These are phyloP conservation scores for Loriculus beryllinus DNA, from an alignment of 2,797 vertebrate genomes.

Conservation along the genomic window DNA sequence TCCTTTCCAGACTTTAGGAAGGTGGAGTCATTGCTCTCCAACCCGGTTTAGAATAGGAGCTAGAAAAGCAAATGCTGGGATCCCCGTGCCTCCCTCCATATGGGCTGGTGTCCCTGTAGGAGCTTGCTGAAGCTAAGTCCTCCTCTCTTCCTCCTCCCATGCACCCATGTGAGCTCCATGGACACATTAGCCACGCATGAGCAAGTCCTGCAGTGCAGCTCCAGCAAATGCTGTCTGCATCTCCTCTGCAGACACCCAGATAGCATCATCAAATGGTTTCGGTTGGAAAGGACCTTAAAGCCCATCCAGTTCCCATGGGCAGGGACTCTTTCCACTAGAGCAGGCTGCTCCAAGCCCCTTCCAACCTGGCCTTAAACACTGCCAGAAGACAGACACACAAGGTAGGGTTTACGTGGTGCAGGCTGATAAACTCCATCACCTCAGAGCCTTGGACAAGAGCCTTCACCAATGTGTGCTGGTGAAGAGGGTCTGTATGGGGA, in stretches of 20 bases:
- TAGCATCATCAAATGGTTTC: not conserved
- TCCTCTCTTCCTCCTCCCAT: not conserved
- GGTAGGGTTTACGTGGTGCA: not conserved
- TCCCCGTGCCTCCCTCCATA: rapidly evolving
- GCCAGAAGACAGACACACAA: not conserved
- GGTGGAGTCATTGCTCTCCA: not conserved
- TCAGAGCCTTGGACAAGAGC: not conserved
- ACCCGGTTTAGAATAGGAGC: not conserved
- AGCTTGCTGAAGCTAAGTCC: not conserved
- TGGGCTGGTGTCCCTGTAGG: not conserved
- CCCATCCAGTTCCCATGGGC: not conserved
- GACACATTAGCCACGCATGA: rapidly evolving
- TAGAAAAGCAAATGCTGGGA: not conserved
- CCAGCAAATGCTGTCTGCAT: not conserved
- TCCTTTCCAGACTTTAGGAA: not conserved
- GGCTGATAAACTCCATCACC: not conserved
- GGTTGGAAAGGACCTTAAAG: not conserved
- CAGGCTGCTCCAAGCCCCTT: not conserved
- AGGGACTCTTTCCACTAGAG: not conserved
- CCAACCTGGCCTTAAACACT: not conserved
- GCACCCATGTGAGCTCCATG: not conserved
- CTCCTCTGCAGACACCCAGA: not conserved
- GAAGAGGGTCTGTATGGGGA: not conserved
- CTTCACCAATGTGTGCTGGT: not conserved
- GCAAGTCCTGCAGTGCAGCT: not conserved